A percentile compares a stretch with the other conserved stretches of the same genome.
Evolutionary conservation across 2,113 vertebrate genomes (phyloP).

Genomic region (Oryctolagus cuniculus): DNA sequence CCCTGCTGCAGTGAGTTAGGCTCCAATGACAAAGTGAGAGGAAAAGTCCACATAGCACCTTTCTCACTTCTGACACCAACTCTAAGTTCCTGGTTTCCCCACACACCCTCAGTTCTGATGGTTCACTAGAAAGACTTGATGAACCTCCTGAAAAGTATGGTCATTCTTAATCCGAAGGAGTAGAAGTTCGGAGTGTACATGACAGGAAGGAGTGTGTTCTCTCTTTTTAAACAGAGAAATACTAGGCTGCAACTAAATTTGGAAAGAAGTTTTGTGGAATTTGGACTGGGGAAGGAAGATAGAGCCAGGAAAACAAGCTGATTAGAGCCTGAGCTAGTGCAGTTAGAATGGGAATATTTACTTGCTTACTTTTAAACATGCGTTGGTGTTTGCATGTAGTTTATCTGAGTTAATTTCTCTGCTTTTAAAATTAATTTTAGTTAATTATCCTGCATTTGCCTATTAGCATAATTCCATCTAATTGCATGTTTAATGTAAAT

Average conservation of each 20-base stretch:
- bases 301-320: neutral
- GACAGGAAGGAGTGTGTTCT: neutral
- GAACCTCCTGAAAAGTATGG: neutral
- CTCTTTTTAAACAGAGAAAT: neutral
- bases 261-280: neutral
- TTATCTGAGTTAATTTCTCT: constrained; percentile 85
- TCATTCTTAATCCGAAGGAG: neutral
- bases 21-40: neutral
- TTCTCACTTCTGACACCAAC: neutral
- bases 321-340: neutral
- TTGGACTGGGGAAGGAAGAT: neutral
- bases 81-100: neutral
- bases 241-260: neutral
- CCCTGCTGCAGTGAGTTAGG: neutral
- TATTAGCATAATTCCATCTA: constrained; percentile 87
- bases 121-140: neutral
- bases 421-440: constrained; percentile 87
- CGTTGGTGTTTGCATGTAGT: constrained; percentile 60
- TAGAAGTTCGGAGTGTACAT: neutral
- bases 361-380: constrained; percentile 70
- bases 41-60: neutral
- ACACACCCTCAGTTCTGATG: neutral
- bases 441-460: constrained; percentile 84
- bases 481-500: constrained; percentile 89
- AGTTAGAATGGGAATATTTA: constrained; percentile 54